Conservation (phyloP, 1,140 invertebrate genomes). For the Lucilia cuprina region DNA sequence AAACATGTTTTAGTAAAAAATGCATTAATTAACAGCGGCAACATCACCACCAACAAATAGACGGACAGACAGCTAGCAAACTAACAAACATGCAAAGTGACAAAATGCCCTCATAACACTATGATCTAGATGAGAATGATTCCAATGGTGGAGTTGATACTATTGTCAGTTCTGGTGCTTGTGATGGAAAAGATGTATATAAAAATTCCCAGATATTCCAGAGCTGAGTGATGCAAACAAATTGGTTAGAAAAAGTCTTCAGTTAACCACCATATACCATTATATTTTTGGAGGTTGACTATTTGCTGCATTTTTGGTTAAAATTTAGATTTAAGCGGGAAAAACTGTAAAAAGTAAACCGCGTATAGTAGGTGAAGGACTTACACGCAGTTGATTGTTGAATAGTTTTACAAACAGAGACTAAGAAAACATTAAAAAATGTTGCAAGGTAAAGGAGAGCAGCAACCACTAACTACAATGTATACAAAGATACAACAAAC, state of each 20-base stretch:
- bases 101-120: background rate
- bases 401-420: background rate
- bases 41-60: background rate
- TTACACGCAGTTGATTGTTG: background rate
- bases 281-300: background rate
- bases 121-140: background rate
- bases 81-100: background rate
- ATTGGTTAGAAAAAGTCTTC: background rate
- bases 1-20: background rate
- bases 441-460: background rate
- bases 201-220: background rate
- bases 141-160: too few relatives aligned
- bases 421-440: background rate
- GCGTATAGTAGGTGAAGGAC: background rate
- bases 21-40: conserved; percentile 26
- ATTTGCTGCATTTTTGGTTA: background rate
- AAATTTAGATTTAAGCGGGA: background rate
- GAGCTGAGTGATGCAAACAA: conserved; percentile 7
- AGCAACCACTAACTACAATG: background rate
- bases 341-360: background rate
- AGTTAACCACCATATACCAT: background rate
- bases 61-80: background rate
- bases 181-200: background rate
- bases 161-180: background rate
- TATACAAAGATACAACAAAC: background rate